Conservation (phyloP, 2,113 vertebrate species). For the Oreochromis spilurus region DNA sequence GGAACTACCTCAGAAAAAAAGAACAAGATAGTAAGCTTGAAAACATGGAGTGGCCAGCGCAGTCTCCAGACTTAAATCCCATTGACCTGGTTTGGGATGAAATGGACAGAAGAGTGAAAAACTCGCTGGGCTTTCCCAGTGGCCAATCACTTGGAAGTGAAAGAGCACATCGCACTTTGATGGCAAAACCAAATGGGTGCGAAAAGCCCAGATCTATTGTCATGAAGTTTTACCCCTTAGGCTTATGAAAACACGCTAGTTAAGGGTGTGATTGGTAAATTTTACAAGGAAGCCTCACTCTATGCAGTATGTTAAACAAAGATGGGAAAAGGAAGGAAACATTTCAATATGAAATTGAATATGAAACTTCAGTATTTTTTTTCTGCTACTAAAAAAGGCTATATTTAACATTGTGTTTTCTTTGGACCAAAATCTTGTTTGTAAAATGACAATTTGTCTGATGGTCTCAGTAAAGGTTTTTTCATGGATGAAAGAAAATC, state of each 20-base stretch:
- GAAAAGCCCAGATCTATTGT: background rate
- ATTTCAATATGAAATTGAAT: background rate
- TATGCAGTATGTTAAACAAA: background rate
- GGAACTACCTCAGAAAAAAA: background rate
- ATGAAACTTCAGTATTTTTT: background rate
- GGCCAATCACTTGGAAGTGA: background rate
- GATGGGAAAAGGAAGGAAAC: background rate
- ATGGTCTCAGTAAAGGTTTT: background rate
- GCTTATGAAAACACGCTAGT: background rate
- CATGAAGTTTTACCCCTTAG: background rate
- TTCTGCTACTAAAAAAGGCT: background rate
- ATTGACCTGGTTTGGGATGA: background rate
- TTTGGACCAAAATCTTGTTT: background rate
- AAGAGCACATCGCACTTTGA: background rate
- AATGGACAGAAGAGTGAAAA: background rate
- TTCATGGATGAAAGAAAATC: background rate
- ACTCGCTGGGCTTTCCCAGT: background rate
- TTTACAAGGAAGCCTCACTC: background rate
- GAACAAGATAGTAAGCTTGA: background rate
- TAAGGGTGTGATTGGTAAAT: background rate
- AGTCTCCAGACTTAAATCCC: background rate
- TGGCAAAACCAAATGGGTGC: background rate
- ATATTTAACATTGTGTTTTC: background rate
- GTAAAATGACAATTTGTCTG: background rate
- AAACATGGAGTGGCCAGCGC: background rate